A percentile compares a stretch with the other conserved stretches of the same genome.
phyloP scores from a whole-genome alignment of 2,113 vertebrate genomes.

The Struthidea cinerea region DNA sequence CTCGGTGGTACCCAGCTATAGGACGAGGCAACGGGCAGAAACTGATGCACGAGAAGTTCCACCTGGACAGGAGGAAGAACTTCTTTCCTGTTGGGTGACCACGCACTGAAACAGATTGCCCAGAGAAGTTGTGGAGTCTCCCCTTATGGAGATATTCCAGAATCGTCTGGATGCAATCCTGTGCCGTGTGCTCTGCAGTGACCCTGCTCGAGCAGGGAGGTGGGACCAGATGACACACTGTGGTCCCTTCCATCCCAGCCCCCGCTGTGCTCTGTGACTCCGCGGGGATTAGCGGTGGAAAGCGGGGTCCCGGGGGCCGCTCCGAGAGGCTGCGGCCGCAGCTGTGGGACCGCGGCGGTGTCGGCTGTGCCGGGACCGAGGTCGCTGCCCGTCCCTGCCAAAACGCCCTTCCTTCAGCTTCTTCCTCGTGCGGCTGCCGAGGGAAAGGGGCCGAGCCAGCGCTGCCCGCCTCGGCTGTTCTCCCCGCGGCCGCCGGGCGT shows the following conservation, averaged over 20 bases:
- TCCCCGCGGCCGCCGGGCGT: neutral
- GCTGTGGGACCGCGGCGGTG: neutral
- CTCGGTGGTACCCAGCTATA: neutral
- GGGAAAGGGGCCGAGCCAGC: neutral
- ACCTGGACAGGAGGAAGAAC: neutral
- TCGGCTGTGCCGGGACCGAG: neutral
- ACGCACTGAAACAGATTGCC: neutral
- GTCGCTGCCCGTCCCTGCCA: neutral
- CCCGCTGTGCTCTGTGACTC: neutral
- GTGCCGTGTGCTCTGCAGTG: neutral
- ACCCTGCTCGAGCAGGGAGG: neutral
- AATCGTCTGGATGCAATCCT: neutral
- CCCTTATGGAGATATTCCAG: too few relatives aligned
- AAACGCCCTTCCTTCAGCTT: rapidly evolving
- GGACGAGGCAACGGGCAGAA: neutral
- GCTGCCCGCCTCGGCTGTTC: neutral
- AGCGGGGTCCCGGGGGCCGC: rapidly evolving
- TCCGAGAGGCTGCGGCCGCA: neutral
- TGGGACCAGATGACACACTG: neutral
- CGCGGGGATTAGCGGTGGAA: neutral
- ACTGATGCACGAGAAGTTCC: neutral
- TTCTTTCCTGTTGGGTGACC: neutral
- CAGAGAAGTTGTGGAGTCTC: neutral
- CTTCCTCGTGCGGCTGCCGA: neutral
- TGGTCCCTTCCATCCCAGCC: neutral